Conservation (phyloP, 1,140 invertebrate species). For the Nixonia krombeini region DNA sequence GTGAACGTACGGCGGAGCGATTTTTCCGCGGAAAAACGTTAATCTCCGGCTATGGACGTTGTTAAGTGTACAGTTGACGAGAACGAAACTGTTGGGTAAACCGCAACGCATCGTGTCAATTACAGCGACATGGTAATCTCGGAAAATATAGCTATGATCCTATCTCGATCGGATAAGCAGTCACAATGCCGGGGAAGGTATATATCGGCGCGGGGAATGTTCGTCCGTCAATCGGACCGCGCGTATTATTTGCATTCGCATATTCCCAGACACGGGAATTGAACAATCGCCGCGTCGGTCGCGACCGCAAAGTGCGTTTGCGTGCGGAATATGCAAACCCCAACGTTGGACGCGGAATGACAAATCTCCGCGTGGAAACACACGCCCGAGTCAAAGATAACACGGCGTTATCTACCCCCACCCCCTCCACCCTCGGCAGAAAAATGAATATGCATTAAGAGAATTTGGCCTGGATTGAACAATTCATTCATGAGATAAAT, state of each 20-base stretch:
- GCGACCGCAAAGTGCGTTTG: constrained; percentile 1
- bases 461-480: no score
- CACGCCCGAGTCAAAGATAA: background rate
- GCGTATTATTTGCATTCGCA: constrained; percentile 12
- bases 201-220: background rate
- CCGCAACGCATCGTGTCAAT: constrained; percentile 1
- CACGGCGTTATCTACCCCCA: constrained; percentile 1
- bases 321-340: constrained; percentile 9
- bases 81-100: background rate
- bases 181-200: background rate
- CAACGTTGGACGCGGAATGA: background rate
- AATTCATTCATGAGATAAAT: no score
- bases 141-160: constrained; percentile 6
- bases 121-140: constrained; percentile 3
- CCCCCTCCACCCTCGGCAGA: no score
- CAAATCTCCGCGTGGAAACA: constrained; percentile 4
- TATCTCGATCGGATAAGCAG: constrained; percentile 6
- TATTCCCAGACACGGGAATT: constrained; percentile 1
- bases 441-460: background rate
- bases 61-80: background rate
- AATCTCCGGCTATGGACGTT: background rate
- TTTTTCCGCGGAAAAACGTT: no score
- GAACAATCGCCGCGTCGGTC: constrained; percentile 3
- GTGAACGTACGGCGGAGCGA: no score
- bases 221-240: background rate